Evolutionary conservation across 2,888 invertebrate genomes (phyloP).

Genomic region (Brachylomia viminalis): DNA sequence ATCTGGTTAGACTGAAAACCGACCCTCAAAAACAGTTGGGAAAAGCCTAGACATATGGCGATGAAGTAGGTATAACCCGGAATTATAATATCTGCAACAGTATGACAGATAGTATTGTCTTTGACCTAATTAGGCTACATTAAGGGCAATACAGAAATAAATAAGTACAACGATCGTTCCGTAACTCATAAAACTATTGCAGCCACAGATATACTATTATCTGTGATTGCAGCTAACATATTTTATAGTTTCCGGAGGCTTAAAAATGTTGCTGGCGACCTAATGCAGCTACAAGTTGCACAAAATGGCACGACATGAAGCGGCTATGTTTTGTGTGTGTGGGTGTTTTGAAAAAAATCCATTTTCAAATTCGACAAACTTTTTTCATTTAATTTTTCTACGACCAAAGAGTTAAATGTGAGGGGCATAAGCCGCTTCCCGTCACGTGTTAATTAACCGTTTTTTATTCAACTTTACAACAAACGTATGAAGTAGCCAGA

Average conservation of each 20-base stretch:
- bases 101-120: neutral
- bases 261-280: neutral
- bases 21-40: no score
- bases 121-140: no score
- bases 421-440: constrained; percentile 29
- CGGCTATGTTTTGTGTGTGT: neutral
- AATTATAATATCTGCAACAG: neutral
- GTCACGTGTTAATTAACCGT: constrained; percentile 51
- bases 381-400: constrained; percentile 25
- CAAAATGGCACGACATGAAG: no score
- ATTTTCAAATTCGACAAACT: constrained; percentile 14
- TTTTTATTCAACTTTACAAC: constrained; percentile 43
- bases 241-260: neutral
- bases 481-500: constrained; percentile 32
- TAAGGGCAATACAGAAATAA: neutral
- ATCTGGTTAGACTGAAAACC: no score
- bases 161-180: neutral
- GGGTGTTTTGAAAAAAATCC: neutral
- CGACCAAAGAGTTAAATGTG: constrained; percentile 21
- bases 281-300: neutral
- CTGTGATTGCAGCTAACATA: no score
- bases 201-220: no score
- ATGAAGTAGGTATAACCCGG: neutral
- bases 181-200: neutral
- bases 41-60: no score